phyloP scores from a whole-genome alignment of 2,888 invertebrate species.

The Apomyelois bistriatella region DNA sequence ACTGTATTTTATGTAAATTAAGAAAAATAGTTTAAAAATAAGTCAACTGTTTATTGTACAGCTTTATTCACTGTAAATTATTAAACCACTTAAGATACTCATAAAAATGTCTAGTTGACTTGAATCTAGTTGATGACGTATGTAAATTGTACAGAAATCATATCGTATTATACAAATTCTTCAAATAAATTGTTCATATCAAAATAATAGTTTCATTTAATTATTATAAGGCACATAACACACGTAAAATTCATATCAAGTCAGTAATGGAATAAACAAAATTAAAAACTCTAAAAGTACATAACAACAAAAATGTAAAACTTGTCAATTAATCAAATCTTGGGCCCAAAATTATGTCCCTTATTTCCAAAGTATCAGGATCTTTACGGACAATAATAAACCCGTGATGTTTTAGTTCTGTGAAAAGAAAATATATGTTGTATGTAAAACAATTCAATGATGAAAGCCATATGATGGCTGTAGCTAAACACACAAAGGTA shows the following conservation, averaged over 20 bases:
- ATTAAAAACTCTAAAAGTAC: constrained; percentile 13
- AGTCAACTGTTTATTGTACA: constrained; percentile 70
- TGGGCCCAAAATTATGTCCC: constrained; percentile 44
- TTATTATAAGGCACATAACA: constrained; percentile 15
- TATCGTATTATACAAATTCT: constrained; percentile 77
- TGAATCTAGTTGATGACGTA: constrained; percentile 74
- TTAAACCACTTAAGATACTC: constrained; percentile 76
- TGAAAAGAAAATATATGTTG: constrained; percentile 26
- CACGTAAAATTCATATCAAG: constrained; percentile 16
- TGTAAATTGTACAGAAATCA: constrained; percentile 79
- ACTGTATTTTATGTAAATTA: constrained; percentile 70
- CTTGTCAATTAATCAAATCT: constrained; percentile 31
- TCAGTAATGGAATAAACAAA: constrained; percentile 15
- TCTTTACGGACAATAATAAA: constrained; percentile 50
- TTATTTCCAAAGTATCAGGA: constrained; percentile 46
- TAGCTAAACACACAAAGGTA: too few relatives aligned
- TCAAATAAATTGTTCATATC: constrained; percentile 79
- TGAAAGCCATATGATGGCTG: too few relatives aligned
- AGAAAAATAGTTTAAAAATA: constrained; percentile 49
- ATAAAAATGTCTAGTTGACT: constrained; percentile 74
- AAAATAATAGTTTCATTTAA: constrained; percentile 38
- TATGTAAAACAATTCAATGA: too few relatives aligned
- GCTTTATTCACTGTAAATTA: constrained; percentile 66
- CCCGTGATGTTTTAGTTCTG: constrained; percentile 60
- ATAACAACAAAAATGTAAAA: constrained; percentile 16